Percentiles rank a stretch among this genome's conserved stretches.
These are phyloP conservation scores for Frieseomelitta varia DNA, from an alignment of 1,140 invertebrate genomes.

Conservation along the genomic window DNA sequence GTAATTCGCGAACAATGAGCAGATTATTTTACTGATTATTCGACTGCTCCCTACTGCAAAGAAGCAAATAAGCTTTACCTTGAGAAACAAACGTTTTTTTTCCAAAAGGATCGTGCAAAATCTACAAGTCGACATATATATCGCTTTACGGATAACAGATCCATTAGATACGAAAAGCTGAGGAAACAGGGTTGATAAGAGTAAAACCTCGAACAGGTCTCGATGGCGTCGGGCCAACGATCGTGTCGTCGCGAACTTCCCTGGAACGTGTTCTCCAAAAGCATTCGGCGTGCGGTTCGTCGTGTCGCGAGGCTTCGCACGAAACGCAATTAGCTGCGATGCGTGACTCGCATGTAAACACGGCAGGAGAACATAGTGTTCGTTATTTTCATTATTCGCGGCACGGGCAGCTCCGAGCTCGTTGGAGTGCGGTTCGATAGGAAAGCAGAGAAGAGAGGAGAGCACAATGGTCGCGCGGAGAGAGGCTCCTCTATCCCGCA, in stretches of 20 bases:
- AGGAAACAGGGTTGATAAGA: not conserved
- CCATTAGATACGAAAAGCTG: not conserved
- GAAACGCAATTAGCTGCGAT: slow-evolving; percentile 13
- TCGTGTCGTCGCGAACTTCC: not conserved
- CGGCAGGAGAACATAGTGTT: slow-evolving; percentile 5
- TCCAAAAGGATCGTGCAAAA: not conserved
- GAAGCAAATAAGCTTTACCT: not conserved
- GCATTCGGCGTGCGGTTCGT: not conserved
- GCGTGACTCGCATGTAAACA: slow-evolving; percentile 36
- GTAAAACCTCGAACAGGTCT: not conserved
- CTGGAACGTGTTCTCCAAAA: too few species aligned
- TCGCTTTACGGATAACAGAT: not conserved
- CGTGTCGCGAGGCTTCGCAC: not conserved
- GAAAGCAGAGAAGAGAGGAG: slow-evolving; percentile 58
- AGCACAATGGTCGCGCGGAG: not conserved
- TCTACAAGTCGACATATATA: not conserved
- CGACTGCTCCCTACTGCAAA: too few species aligned
- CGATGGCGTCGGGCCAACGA: not conserved
- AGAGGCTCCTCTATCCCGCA: slow-evolving; percentile 59
- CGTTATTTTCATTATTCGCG: slow-evolving; percentile 56
- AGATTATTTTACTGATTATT: not conserved
- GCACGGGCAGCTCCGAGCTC: not conserved
- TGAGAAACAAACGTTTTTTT: not conserved
- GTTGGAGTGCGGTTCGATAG: slow-evolving; percentile 31
- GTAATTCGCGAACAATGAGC: not conserved